These are phyloP conservation scores for Leptoclinus maculatus DNA, from an alignment of 2,797 vertebrate genomes.

Conservation along the genomic window DNA sequence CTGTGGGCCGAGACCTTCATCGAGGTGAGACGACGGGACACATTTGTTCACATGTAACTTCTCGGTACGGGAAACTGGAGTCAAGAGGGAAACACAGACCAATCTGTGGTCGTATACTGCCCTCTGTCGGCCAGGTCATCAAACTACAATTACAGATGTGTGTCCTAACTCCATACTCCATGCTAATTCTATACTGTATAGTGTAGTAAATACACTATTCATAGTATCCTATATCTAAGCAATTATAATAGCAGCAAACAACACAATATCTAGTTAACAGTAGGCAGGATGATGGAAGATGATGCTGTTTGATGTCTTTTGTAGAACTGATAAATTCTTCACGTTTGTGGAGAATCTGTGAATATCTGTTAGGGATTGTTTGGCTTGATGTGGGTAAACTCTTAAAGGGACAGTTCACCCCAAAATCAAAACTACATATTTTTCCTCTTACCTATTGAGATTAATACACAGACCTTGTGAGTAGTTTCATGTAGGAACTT, in stretches of 20 bases:
- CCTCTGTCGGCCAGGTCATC: slow-evolving; percentile 45
- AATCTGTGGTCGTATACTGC: slow-evolving; percentile 33
- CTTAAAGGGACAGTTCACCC: too few relatives aligned
- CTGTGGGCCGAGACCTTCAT: slow-evolving; percentile 89
- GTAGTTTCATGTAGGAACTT: too few relatives aligned
- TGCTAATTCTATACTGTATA: not conserved
- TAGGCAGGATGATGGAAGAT: too few relatives aligned
- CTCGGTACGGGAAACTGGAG: not conserved
- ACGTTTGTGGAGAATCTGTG: too few relatives aligned
- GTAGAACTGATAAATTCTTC: not conserved
- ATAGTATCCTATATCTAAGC: not conserved
- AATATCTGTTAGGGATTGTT: not conserved
- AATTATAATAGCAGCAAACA: not conserved
- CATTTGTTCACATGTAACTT: not conserved
- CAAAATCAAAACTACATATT: too few relatives aligned
- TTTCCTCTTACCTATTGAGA: too few relatives aligned
- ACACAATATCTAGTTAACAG: not conserved
- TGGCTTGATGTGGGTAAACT: not conserved
- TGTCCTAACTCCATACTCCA: not conserved
- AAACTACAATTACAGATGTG: not conserved
- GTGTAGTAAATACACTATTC: not conserved
- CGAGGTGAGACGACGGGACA: slow-evolving; percentile 76
- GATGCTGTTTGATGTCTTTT: not conserved
- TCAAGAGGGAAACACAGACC: not conserved
- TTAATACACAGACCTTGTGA: not conserved